Evolutionary conservation across 2,888 invertebrate genomes (phyloP).

Genomic region (Nezara viridula): DNA sequence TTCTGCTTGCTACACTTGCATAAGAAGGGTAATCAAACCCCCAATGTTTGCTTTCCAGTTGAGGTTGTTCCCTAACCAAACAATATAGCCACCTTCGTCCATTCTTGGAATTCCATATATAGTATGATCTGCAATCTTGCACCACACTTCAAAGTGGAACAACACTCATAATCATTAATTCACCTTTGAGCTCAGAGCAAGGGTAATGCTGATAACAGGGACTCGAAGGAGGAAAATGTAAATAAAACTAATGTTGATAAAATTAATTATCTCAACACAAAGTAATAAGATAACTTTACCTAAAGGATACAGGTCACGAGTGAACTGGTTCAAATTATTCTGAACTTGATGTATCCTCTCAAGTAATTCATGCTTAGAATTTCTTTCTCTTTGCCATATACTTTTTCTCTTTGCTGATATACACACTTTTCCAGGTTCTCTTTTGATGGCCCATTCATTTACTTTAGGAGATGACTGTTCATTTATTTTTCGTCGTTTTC

Average conservation of each 20-base stretch:
- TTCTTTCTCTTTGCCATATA: slow-evolving; percentile 66
- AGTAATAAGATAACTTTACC: slow-evolving; percentile 65
- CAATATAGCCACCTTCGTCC: too few relatives aligned
- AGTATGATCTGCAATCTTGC: too few relatives aligned
- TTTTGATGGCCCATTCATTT: slow-evolving; percentile 58
- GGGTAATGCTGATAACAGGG: too few relatives aligned
- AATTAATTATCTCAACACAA: background rate
- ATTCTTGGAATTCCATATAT: too few relatives aligned
- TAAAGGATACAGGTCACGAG: slow-evolving; percentile 68
- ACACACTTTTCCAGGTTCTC: slow-evolving; percentile 63
- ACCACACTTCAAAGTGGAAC: too few relatives aligned
- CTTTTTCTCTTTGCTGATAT: slow-evolving; percentile 65
- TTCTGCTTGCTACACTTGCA: too few relatives aligned
- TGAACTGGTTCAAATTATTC: slow-evolving; percentile 65
- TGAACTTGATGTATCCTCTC: slow-evolving; percentile 73
- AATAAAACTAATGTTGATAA: background rate
- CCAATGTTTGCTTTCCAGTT: too few relatives aligned
- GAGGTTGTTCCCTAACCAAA: too few relatives aligned
- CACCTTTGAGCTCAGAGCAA: too few relatives aligned
- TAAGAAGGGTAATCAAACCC: too few relatives aligned
- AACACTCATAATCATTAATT: too few relatives aligned
- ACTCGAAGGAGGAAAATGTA: too few relatives aligned
- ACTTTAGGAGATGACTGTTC: slow-evolving; percentile 52
- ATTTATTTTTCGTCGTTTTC: slow-evolving; percentile 64
- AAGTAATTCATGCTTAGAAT: slow-evolving; percentile 71